A percentile compares a stretch with the other conserved stretches of the same genome.
phyloP scores from a whole-genome alignment of 2,888 invertebrate species.

The Cerastis rubricosa region DNA sequence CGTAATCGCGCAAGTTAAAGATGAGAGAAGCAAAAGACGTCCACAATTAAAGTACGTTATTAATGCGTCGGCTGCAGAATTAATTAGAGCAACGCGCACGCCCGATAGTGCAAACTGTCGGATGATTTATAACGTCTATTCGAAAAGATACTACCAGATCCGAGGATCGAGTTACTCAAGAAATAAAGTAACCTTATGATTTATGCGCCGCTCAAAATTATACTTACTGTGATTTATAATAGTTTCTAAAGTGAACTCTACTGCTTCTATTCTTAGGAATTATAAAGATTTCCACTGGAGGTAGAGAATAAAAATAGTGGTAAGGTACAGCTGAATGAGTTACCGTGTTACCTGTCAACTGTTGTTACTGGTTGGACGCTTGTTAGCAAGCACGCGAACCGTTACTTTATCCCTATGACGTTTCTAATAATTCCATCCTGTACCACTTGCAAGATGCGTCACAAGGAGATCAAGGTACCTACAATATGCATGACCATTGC shows the following conservation, averaged over 20 bases:
- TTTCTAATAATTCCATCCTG: constrained; percentile 10
- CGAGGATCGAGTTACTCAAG: constrained; percentile 64
- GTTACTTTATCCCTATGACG: constrained; percentile 26
- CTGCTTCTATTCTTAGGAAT: constrained; percentile 31
- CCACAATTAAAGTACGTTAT: constrained; percentile 78
- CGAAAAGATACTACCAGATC: constrained; percentile 68
- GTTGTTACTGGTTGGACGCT: constrained; percentile 11
- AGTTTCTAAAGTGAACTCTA: constrained; percentile 24
- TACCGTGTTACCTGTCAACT: constrained; percentile 27
- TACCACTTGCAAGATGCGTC: neutral
- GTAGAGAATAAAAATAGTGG: constrained; percentile 23
- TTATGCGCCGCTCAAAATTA: constrained; percentile 59
- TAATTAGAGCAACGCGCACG: constrained; percentile 75
- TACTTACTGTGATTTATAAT: constrained; percentile 56
- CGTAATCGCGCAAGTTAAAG: constrained; percentile 75
- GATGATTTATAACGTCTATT: constrained; percentile 75
- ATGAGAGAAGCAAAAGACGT: constrained; percentile 74
- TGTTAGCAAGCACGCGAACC: constrained; percentile 40
- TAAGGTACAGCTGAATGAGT: constrained; percentile 34
- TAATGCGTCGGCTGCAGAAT: constrained; percentile 78
- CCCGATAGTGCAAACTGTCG: constrained; percentile 73
- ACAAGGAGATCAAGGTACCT: constrained; percentile 18
- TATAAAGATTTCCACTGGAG: constrained; percentile 22
- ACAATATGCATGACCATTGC: constrained; percentile 13
- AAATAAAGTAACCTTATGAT: constrained; percentile 63